phyloP scores from a whole-genome alignment of 1,140 invertebrate species.

The Coelopa frigida region DNA sequence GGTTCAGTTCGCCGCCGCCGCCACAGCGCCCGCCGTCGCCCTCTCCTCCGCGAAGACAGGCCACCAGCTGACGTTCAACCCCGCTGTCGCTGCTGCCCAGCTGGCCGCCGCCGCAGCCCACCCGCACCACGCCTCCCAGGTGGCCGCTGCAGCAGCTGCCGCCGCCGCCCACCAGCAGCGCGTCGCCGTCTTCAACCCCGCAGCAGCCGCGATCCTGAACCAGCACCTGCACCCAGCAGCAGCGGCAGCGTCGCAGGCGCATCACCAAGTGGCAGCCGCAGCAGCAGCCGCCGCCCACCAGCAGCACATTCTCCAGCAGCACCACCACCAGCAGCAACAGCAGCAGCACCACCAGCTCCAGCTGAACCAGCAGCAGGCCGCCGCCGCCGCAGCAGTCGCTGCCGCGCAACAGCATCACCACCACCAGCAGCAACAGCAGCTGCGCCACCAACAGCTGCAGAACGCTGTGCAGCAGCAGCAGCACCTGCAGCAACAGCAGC shows the following conservation, averaged over 20 bases:
- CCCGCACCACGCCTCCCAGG: slow-evolving; percentile 16
- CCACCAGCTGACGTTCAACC: slow-evolving; percentile 33
- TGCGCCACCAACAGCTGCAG: background rate
- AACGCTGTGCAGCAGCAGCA: slow-evolving; percentile 16
- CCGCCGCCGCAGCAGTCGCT: slow-evolving; percentile 12
- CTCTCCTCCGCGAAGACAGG: slow-evolving; percentile 22
- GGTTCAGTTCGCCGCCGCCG: slow-evolving; percentile 17
- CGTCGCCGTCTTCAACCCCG: slow-evolving; percentile 24
- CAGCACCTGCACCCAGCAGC: slow-evolving; percentile 26
- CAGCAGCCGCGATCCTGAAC: slow-evolving; percentile 27
- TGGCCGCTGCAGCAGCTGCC: slow-evolving; percentile 36
- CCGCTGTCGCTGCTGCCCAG: slow-evolving; percentile 14
- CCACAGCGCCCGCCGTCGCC: slow-evolving; percentile 25
- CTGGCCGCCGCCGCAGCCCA: slow-evolving; percentile 16
- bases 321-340: slow-evolving; percentile 22
- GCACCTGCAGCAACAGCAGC: slow-evolving; percentile 18
- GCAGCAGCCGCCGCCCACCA: slow-evolving; percentile 24
- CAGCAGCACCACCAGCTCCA: slow-evolving; percentile 17
- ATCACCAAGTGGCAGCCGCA: slow-evolving; percentile 17
- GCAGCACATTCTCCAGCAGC: slow-evolving; percentile 22
- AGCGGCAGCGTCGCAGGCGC: slow-evolving; percentile 20
- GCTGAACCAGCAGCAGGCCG: slow-evolving; percentile 19
- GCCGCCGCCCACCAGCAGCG: slow-evolving; percentile 26
- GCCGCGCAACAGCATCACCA: slow-evolving; percentile 6
- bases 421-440: slow-evolving; percentile 6